Base-by-base conservation (phyloP, 1,140 invertebrate species). In the Pseudomyrmex pallidus region DNA sequence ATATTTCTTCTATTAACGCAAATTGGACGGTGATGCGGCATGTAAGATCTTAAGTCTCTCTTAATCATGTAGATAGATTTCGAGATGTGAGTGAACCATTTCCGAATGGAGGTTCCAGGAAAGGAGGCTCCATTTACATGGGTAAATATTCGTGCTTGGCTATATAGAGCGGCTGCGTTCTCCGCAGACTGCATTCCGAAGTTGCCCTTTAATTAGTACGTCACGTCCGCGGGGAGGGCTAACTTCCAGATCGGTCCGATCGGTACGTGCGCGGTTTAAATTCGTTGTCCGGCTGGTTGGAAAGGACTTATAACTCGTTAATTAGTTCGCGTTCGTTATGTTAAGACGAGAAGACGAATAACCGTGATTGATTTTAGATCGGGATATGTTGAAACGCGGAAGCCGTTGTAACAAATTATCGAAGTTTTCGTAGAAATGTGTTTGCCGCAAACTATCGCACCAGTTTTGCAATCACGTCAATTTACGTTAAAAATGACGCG, bases 201-300 rank as follows among this genome's bases (percentile, higher is more conserved):
- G 85, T 89, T 78, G 77, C 84, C 84, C 80, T 87, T 90, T 91
- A 90, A 90, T 90, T 89, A 90, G 89, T 87, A 87, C 85, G 82
- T 89, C 87, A 85, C 89, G 85, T 87, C 74, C 64, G 74, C 64
- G 74, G 68, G 73, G 59, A 85, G 57, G 70, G 61, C 78, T 67
- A 90, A 86, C 85, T 89, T 86, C 54, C 35, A 84, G 87, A 90
- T 88, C 87, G 85, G 83, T 62, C 64, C 82, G 82, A 87, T 90
- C 85, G 83, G 82, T 85, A 85, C 84, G 90, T 84, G 87, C 68
- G 61, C 68, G 20, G 83, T 87, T 87, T 82, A 85, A 89, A 87
- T 89, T 83, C 84, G 83, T 85, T 78, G 54, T 48, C 76, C 15
- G 50, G 54, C 56, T 70, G 76, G 76, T 78, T 70, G 59, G 73